These are phyloP conservation scores for Phylloscopus trochilus DNA, from an alignment of 2,113 vertebrate genomes.

Conservation along the genomic window DNA sequence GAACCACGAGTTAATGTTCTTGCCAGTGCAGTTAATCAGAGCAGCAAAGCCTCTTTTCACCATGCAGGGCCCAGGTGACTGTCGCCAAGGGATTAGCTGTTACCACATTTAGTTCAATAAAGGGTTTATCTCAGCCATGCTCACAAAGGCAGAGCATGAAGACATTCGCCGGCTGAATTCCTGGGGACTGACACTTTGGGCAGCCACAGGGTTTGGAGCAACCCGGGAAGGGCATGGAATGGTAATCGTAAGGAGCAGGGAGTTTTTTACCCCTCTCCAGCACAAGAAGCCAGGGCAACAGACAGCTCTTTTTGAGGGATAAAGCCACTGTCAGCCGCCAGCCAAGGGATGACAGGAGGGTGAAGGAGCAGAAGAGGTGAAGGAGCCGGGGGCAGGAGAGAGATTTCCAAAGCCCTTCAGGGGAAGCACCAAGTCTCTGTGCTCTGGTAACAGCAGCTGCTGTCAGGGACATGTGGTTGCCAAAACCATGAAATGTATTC, in stretches of 20 bases:
- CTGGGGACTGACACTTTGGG: not conserved
- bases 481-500: not conserved
- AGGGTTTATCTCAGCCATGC: slow-evolving; percentile 59
- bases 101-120: slow-evolving; percentile 69
- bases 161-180: not conserved
- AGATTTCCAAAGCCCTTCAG: not conserved
- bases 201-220: accelerated
- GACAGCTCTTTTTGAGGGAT: not conserved
- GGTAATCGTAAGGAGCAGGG: not conserved
- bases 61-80: slow-evolving; percentile 54
- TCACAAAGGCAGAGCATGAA: not conserved
- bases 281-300: not conserved
- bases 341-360: not conserved
- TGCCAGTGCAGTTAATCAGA: slow-evolving; percentile 23
- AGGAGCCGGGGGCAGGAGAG: not conserved
- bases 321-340: not conserved
- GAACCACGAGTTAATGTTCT: not conserved
- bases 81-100: slow-evolving; percentile 64
- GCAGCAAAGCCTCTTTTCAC: slow-evolving; percentile 65
- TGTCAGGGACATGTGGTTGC: not conserved
- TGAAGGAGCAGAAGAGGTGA: not conserved
- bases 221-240: not conserved
- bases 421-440: not conserved
- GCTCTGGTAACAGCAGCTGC: not conserved
- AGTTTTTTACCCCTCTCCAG: not conserved